phyloP scores from a whole-genome alignment of 2,888 invertebrate species.

The Diloba caeruleocephala region DNA sequence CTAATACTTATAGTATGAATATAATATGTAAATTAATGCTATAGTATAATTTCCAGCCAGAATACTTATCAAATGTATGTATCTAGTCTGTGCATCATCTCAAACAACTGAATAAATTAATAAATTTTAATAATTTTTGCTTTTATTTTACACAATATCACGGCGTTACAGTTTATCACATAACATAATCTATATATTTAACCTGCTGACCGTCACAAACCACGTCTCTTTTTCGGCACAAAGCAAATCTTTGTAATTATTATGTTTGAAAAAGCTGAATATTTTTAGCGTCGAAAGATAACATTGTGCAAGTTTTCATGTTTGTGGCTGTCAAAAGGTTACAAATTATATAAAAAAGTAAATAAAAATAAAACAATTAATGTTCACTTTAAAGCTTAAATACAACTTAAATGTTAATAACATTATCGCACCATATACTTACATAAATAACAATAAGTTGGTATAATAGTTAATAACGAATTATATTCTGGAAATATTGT shows the following conservation, averaged over 20 bases:
- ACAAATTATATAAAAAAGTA: slow-evolving; percentile 2
- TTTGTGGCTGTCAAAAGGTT: background rate
- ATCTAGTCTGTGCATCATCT: slow-evolving; percentile 29
- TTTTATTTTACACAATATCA: slow-evolving; percentile 14
- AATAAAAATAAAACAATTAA: slow-evolving; percentile 36
- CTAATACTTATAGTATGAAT: too few species aligned
- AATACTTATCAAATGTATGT: slow-evolving; percentile 14
- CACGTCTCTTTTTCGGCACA: too few species aligned
- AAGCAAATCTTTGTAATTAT: too few species aligned
- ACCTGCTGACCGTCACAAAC: slow-evolving; percentile 21
- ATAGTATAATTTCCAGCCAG: slow-evolving; percentile 4
- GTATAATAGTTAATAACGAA: slow-evolving; percentile 53
- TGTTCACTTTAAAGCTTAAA: slow-evolving; percentile 48
- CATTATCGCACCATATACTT: slow-evolving; percentile 23
- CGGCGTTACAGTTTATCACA: slow-evolving; percentile 20
- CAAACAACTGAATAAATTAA: slow-evolving; percentile 50
- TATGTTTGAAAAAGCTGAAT: too few species aligned
- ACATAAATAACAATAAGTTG: slow-evolving; percentile 9
- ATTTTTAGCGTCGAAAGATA: too few species aligned
- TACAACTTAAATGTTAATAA: slow-evolving; percentile 30
- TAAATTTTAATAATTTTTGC: slow-evolving; percentile 3
- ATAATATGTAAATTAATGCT: background rate
- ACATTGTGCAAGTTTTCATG: too few species aligned
- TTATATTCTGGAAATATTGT: slow-evolving; percentile 76
- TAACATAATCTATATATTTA: slow-evolving; percentile 11